These are phyloP conservation scores for Drosophila willistoni DNA, from an alignment of 1,140 invertebrate species.

Conservation along the genomic window DNA sequence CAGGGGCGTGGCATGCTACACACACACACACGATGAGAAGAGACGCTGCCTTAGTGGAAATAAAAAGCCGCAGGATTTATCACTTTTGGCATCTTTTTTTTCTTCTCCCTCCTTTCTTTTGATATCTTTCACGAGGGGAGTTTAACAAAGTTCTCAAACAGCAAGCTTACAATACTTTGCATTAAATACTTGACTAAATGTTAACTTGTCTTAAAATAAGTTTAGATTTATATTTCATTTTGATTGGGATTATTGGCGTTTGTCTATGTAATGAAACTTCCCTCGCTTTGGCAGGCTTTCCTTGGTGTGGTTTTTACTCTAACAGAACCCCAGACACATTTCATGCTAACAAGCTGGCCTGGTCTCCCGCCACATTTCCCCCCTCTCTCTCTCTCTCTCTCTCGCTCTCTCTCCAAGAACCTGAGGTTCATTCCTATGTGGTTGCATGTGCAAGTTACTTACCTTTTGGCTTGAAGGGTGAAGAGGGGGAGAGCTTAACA, in stretches of 20 bases:
- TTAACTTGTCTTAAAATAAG: not conserved
- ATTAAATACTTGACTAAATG: not conserved
- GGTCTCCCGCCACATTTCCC: not conserved
- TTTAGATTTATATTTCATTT: not conserved
- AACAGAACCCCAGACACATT: conserved; percentile 59
- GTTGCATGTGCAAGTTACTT: conserved; percentile 67
- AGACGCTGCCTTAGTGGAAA: conserved; percentile 56
- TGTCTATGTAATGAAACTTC: not conserved
- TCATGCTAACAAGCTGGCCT: conserved; percentile 75
- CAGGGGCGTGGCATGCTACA: conserved; percentile 64
- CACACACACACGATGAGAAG: conserved; percentile 32
- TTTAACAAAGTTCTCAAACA: not conserved
- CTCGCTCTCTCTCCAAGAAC: not conserved
- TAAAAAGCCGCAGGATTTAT: conserved; percentile 81
- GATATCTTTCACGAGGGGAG: not conserved
- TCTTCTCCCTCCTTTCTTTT: conserved; percentile 7
- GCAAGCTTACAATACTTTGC: no score
- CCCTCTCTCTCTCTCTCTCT: not conserved
- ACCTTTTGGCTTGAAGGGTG: conserved; percentile 34
- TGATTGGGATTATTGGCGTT: not conserved
- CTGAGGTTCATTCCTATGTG: conserved; percentile 35
- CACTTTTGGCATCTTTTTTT: conserved; percentile 73
- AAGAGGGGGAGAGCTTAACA: conserved; percentile 47
- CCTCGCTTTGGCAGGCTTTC: not conserved
- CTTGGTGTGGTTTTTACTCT: conserved; percentile 18